Evolutionary conservation across 2,797 vertebrate genomes (phyloP).

Genomic region (Lacerta agilis): DNA sequence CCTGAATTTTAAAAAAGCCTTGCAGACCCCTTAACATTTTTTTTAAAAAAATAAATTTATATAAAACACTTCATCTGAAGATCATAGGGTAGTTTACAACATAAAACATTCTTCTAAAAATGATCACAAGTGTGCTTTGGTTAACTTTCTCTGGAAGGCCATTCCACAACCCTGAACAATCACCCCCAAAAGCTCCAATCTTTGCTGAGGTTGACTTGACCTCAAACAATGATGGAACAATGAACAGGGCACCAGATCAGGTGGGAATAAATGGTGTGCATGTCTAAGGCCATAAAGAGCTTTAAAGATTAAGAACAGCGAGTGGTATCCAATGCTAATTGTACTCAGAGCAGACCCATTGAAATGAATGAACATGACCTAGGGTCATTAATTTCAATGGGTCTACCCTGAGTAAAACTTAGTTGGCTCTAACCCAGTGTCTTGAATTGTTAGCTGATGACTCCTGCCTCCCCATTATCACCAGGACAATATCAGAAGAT

Average conservation of each 20-base stretch:
- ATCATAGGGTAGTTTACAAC: too few species aligned
- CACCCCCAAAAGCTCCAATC: neutral
- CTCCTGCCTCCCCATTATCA: too few species aligned
- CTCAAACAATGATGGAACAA: neutral
- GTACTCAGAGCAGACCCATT: too few species aligned
- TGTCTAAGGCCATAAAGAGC: neutral
- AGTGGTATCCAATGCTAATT: too few species aligned
- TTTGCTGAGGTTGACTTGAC: neutral
- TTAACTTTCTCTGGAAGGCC: neutral
- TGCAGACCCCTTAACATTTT: neutral
- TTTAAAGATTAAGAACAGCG: neutral
- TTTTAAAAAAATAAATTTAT: too few species aligned
- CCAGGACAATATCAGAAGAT: too few species aligned
- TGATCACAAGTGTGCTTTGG: too few species aligned
- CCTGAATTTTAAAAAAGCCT: neutral
- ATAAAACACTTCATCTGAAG: too few species aligned
- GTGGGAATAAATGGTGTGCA: neutral
- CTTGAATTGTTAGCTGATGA: neutral
- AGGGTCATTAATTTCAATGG: too few species aligned
- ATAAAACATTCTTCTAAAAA: neutral
- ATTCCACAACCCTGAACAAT: neutral
- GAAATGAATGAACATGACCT: too few species aligned
- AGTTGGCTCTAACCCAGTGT: too few species aligned
- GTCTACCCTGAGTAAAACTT: too few species aligned
- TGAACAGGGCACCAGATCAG: neutral